Evolutionary conservation across 1,140 invertebrate genomes (phyloP).

Genomic region (Temnothorax nylanderi): DNA sequence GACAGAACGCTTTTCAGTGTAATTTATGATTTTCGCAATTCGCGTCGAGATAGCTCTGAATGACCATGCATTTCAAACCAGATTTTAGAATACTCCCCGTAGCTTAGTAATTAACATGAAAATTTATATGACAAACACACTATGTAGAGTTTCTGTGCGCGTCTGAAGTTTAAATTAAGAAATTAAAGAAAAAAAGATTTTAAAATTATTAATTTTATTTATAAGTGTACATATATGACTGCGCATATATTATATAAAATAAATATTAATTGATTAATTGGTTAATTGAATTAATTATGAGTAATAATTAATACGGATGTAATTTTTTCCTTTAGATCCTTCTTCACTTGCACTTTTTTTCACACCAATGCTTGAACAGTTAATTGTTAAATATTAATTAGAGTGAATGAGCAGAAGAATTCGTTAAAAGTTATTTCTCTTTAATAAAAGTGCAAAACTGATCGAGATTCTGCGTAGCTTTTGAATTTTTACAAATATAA

Average conservation of each 20-base stretch:
- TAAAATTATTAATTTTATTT: neutral
- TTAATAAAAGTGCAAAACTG: neutral
- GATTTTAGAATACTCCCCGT: constrained; percentile 1
- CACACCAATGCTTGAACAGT: neutral
- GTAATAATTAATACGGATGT: neutral
- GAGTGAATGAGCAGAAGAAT: neutral
- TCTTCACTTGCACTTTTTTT: neutral
- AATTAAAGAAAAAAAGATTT: too few species aligned
- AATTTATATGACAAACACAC: neutral
- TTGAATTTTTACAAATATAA: neutral
- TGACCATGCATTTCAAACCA: neutral
- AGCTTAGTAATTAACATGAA: constrained; percentile 19
- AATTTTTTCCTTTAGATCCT: neutral
- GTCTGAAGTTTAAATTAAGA: neutral
- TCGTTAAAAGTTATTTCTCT: neutral
- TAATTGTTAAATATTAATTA: neutral
- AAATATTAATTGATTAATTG: neutral
- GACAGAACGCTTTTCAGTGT: constrained; percentile 44
- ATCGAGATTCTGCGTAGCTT: neutral
- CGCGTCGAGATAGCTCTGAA: neutral
- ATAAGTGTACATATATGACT: neutral
- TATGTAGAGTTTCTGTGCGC: neutral
- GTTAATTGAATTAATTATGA: neutral
- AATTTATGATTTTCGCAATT: constrained; percentile 61
- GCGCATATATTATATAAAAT: neutral